Base-by-base conservation (phyloP, 1,140 invertebrate genomes). In the Copidosoma floridanum region DNA sequence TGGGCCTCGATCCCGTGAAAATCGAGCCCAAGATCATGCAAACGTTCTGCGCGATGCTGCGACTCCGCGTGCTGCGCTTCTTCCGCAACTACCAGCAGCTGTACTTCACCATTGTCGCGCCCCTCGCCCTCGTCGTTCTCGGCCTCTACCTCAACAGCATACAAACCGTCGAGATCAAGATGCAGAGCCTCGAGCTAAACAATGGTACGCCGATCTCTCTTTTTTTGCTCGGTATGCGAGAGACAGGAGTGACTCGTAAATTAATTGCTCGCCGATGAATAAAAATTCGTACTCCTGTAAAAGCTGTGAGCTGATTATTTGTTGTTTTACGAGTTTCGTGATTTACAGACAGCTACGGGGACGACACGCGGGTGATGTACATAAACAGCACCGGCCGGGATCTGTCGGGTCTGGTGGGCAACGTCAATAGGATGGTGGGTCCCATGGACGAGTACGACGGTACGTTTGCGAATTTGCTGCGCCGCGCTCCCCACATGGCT, bases 71-170 rank as follows among this genome's bases (percentile, higher is more conserved):
- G 37, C 68, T 82, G 23, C 71, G 81, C 63, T 70, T 83, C 46
- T 69, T 79, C 56, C 70, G 83, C 52, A 83, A 81, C 65, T 72
- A 81, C 29, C 81, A 82, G 60, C 64, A 80, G 46, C 66, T 82
- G 23, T 84, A 79, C 69, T 83, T 82, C 63, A 83, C 80, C 47
- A 76, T 83, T 43, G 70, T 81, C 14, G 78, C 78, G 48, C 84
- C 81, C 5, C 80, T 89, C 67, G 81, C 86, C 26, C 83, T 89
- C 38, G 85, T 87, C 40, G 85, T 84, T 0, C 72, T 88, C 7
- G 87, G 87, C 20, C 80, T 90, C 6, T 88, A 88, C 67, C 75
- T 90, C 44, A 85, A 88, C 61, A 88, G 85, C 12, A 82, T 85
- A 46, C 84, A 87, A 63, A 84, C 82, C 3, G 81, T 84, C 21